Base-by-base conservation (phyloP, 2,888 invertebrate genomes). In the Patella pellucida region DNA sequence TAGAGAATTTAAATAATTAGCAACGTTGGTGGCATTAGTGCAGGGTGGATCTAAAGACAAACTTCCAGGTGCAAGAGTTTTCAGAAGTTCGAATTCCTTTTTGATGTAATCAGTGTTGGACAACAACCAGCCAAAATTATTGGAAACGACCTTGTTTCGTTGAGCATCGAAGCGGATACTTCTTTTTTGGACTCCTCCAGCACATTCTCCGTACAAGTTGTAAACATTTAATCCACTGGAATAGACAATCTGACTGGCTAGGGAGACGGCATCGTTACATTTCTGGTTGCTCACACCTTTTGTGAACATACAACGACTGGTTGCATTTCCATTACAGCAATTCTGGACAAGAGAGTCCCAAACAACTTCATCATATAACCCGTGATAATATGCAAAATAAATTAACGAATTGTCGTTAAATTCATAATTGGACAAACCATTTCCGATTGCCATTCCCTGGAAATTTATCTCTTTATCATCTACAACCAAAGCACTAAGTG, bases 1-100 rank as follows among this genome's bases (percentile, higher is more conserved):
- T 1, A 72, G 75, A 62, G 92, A 92, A 84, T 95, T 94, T 79
- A 94, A 90, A 92, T 93, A 95, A 0, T 51, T 77, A 1, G 83
- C 75, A 12, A 79, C 41, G 9, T 75, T 79, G 1, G 80, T 80
- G 56, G 77, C 83, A 75, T 90, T 87, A n/a, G 86, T 78, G 80
- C 90, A 90, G 14, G 89, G 89, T 14, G 87, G 87, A 0, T 84
- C 82, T 16, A 83, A 16, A 52, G 78, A 71, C 16, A 88, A 75
- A n/a, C 74, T 78, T 12, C 67, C 68, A 7, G 16, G 3, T 0
- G 73, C 70, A 16, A 76, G 56, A 3, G 23, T 71, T 52, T 77
- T 71, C 0, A 76, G 56, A n/a, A 74, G 19, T 78, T 81, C 73
- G 27, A 67, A 75, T 23, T 79, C 76, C n/a, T 72, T 56, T 19